Evolutionary conservation across 2,888 invertebrate genomes (phyloP).

Genomic region (Cantharis rufa): DNA sequence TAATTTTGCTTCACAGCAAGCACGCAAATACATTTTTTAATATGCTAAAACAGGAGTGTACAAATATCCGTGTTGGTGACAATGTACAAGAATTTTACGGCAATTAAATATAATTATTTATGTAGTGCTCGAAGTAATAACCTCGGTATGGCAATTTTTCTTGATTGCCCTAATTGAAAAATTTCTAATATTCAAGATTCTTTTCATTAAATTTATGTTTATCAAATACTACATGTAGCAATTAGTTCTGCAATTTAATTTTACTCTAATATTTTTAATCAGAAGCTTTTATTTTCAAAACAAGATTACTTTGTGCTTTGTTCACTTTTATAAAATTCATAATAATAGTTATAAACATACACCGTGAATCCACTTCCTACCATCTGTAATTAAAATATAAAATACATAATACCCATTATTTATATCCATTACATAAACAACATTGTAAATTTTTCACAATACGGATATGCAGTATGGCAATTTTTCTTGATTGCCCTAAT

Average conservation of each 20-base stretch:
- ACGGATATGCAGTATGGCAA: too few relatives aligned
- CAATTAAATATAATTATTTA: too few relatives aligned
- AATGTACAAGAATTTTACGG: too few relatives aligned
- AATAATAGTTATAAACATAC: not conserved
- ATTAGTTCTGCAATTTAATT: not conserved
- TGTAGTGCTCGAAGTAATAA: too few relatives aligned
- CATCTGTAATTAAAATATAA: not conserved
- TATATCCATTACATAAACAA: not conserved
- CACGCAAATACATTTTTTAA: too few relatives aligned
- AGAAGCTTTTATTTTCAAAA: not conserved
- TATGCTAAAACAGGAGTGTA: too few relatives aligned
- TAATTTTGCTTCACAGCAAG: too few relatives aligned
- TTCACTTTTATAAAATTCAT: not conserved
- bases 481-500: too few relatives aligned
- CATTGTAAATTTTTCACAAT: not conserved
- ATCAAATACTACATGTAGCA: slow-evolving; percentile 9
- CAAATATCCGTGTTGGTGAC: too few relatives aligned
- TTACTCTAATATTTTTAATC: not conserved
- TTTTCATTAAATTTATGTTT: slow-evolving; percentile 19
- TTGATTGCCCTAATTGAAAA: too few relatives aligned
- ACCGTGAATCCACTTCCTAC: not conserved
- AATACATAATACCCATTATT: not conserved
- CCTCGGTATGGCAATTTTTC: too few relatives aligned
- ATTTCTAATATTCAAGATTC: not conserved
- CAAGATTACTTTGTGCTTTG: not conserved